phyloP scores from a whole-genome alignment of 1,140 invertebrate genomes.

The Drosophila pectinifera region DNA sequence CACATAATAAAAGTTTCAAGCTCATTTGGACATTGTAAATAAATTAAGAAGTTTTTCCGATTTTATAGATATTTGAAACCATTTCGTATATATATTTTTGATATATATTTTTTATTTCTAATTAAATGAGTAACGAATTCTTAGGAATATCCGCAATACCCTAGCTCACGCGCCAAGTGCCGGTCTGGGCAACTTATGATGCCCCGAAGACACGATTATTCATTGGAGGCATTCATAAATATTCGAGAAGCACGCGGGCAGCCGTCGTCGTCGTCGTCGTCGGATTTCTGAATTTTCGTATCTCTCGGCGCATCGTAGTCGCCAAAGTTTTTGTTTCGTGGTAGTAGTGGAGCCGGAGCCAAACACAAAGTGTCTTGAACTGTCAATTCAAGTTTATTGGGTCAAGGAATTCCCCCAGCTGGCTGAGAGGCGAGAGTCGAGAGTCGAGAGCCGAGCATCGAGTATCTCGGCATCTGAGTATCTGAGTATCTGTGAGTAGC shows the following conservation, averaged over 20 bases:
- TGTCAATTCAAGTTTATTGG: conserved; percentile 84
- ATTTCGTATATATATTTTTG: no score
- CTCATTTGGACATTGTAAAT: no score
- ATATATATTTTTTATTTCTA: no score
- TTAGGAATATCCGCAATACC: conserved; percentile 27
- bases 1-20: no score
- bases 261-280: conserved; percentile 35
- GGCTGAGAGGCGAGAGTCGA: conserved; percentile 34
- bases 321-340: conserved; percentile 14
- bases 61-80: no score
- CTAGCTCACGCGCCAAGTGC: conserved; percentile 45
- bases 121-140: neutral
- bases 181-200: conserved; percentile 45
- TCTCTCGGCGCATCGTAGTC: conserved; percentile 14
- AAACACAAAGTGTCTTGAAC: conserved; percentile 81
- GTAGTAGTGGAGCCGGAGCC: conserved; percentile 46
- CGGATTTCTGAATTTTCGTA: conserved; percentile 23
- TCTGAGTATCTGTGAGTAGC: conserved; percentile 33
- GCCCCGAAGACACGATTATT: conserved; percentile 58
- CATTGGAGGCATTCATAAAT: conserved; percentile 68
- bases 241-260: conserved; percentile 71
- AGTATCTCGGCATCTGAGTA: conserved; percentile 30
- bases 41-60: no score
- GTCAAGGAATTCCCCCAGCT: conserved; percentile 74
- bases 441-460: conserved; percentile 11